phyloP scores from a whole-genome alignment of 2,888 invertebrate species.

The Erannis defoliaria region DNA sequence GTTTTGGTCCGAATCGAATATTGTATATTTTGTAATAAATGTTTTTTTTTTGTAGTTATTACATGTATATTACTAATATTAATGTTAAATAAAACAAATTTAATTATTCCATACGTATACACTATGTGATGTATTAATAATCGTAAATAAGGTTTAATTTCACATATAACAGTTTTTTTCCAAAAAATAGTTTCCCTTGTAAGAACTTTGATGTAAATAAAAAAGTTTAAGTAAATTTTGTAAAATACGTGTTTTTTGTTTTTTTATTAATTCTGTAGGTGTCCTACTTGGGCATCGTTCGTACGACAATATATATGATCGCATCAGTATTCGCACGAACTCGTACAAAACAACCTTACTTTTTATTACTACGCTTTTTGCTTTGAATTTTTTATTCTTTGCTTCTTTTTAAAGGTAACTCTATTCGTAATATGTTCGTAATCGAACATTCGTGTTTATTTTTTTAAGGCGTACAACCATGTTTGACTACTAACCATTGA shows the following conservation, averaged over 20 bases:
- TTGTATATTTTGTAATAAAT: constrained; percentile 77
- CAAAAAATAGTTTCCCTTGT: constrained; percentile 36
- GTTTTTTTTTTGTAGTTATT: constrained; percentile 52
- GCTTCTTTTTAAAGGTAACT: too few species aligned
- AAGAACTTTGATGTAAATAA: constrained; percentile 57
- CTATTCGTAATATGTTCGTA: too few species aligned
- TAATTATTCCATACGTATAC: constrained; percentile 66
- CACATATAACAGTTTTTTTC: constrained; percentile 44
- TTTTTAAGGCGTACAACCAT: too few species aligned
- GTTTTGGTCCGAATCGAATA: constrained; percentile 47
- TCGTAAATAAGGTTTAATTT: constrained; percentile 29
- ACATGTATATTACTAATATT: constrained; percentile 52
- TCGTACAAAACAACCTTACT: too few species aligned
- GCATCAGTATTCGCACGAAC: too few species aligned
- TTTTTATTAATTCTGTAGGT: constrained; percentile 30
- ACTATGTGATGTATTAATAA: constrained; percentile 55
- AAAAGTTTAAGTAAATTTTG: constrained; percentile 55
- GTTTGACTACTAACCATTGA: too few species aligned
- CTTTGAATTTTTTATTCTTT: too few species aligned
- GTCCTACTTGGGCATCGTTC: not conserved
- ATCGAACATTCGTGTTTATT: too few species aligned
- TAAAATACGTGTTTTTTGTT: constrained; percentile 54
- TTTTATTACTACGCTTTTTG: too few species aligned
- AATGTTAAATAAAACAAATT: constrained; percentile 40
- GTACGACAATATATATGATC: not conserved